phyloP scores from a whole-genome alignment of 2,113 vertebrate species.

The Podarcis cretensis region DNA sequence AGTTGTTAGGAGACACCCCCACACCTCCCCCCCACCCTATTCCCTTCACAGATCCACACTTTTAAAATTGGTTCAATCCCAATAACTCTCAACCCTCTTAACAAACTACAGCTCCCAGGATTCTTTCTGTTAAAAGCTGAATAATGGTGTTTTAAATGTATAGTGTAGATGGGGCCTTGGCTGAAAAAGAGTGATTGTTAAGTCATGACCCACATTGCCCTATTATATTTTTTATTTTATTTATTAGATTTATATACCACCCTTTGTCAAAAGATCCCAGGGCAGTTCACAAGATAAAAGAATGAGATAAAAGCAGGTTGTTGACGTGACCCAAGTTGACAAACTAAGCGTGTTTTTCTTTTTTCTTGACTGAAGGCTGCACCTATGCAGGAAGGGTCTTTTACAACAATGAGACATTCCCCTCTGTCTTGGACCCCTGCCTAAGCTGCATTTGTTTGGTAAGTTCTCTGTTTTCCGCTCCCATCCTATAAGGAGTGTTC shows the following conservation, averaged over 20 bases:
- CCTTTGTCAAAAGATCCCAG: no score
- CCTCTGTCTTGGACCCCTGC: constrained; percentile 77
- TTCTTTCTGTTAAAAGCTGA: neutral
- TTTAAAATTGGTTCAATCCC: no score
- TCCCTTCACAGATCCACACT: no score
- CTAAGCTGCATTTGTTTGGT: constrained; percentile 85
- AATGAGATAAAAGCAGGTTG: neutral
- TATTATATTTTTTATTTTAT: neutral
- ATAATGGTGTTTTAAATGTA: no score
- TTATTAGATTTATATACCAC: no score
- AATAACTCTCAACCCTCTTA: no score
- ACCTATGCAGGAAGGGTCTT: constrained; percentile 80
- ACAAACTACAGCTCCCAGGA: no score
- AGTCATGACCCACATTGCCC: neutral
- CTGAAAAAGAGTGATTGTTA: neutral
- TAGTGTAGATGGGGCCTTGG: no score
- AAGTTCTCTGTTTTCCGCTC: constrained; percentile 28
- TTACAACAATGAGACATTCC: constrained; percentile 83
- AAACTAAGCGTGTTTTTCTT: neutral
- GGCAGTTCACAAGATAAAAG: no score
- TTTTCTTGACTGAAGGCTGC: constrained; percentile 70
- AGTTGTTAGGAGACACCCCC: no score
- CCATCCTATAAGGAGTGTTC: neutral
- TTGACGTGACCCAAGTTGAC: neutral
- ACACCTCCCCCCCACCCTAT: no score